These are phyloP conservation scores for Champsocephalus esox DNA, from an alignment of 2,797 vertebrate species.

Conservation along the genomic window DNA sequence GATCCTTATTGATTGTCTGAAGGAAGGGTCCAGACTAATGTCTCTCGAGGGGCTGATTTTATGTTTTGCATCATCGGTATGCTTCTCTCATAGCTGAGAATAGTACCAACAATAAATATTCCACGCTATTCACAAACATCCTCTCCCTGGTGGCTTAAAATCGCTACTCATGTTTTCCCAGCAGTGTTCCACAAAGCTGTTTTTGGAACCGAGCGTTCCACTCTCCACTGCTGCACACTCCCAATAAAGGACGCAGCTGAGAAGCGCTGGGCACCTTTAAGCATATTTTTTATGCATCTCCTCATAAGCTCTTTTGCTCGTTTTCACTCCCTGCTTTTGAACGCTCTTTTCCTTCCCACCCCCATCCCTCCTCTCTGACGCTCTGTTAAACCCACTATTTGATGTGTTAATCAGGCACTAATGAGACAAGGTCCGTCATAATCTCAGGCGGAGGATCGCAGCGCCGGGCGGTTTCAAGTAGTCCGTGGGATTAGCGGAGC, in stretches of 20 bases:
- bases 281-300: constrained; percentile 16
- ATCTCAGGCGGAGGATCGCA: constrained; percentile 69
- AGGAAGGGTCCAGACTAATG: not conserved
- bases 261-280: constrained; percentile 26
- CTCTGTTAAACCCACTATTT: constrained; percentile 62
- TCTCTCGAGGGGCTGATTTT: not conserved
- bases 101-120: constrained; percentile 29
- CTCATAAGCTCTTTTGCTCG: not conserved
- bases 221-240: not conserved
- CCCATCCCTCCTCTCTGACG: constrained; percentile 9
- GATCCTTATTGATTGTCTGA: constrained; percentile 18
- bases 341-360: constrained; percentile 4
- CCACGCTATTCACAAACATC: constrained; percentile 5
- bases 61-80: not conserved
- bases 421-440: constrained; percentile 73
- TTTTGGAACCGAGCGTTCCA: constrained; percentile 33
- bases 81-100: not conserved
- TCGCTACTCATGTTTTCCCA: constrained; percentile 40
- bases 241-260: constrained; percentile 19
- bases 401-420: constrained; percentile 81
- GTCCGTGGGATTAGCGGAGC: constrained; percentile 52
- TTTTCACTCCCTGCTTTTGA: not conserved
- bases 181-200: not conserved
- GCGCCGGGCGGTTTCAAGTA: constrained; percentile 45
- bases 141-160: constrained; percentile 22